phyloP scores from a whole-genome alignment of 1,140 invertebrate species.

The Drosophila micromelanica region DNA sequence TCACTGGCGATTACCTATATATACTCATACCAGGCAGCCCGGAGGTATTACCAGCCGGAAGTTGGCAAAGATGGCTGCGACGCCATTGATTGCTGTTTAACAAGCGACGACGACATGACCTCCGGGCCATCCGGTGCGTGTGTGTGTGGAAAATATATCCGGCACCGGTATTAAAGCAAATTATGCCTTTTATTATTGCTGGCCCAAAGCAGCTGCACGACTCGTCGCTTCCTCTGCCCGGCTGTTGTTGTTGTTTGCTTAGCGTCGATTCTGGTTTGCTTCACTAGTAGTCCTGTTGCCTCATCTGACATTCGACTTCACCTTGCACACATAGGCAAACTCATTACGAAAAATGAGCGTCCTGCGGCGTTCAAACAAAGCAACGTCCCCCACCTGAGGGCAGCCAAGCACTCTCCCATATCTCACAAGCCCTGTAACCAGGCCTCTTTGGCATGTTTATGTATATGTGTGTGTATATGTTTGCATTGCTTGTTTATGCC shows the following conservation, averaged over 20 bases:
- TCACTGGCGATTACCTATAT: conserved; percentile 52
- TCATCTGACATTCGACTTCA: conserved; percentile 17
- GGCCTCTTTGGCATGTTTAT: conserved; percentile 23
- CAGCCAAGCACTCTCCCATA: background rate
- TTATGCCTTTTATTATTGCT: conserved; percentile 63
- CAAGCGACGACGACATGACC: conserved; percentile 53
- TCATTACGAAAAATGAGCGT: conserved; percentile 82
- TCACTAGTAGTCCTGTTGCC: conserved; percentile 15
- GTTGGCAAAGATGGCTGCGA: conserved; percentile 52
- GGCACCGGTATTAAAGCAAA: conserved; percentile 56
- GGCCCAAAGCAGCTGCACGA: conserved; percentile 32
- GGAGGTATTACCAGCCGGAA: conserved; percentile 76
- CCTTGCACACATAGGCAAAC: conserved; percentile 66
- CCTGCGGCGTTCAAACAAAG: conserved; percentile 80
- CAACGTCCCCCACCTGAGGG: conserved; percentile 57
- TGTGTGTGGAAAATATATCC: conserved; percentile 49
- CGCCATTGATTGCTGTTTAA: conserved; percentile 55
- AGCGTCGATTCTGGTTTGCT: conserved; percentile 21
- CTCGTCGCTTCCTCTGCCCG: background rate
- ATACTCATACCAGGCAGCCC: conserved; percentile 51
- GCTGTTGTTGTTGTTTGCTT: conserved; percentile 27
- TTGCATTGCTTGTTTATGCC: conserved; percentile 71
- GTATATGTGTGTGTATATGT: conserved; percentile 29
- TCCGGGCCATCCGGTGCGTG: conserved; percentile 30
- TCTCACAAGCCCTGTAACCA: background rate